Conservation (phyloP, 2,888 invertebrate species). For the Exephanes ischioxanthus region DNA sequence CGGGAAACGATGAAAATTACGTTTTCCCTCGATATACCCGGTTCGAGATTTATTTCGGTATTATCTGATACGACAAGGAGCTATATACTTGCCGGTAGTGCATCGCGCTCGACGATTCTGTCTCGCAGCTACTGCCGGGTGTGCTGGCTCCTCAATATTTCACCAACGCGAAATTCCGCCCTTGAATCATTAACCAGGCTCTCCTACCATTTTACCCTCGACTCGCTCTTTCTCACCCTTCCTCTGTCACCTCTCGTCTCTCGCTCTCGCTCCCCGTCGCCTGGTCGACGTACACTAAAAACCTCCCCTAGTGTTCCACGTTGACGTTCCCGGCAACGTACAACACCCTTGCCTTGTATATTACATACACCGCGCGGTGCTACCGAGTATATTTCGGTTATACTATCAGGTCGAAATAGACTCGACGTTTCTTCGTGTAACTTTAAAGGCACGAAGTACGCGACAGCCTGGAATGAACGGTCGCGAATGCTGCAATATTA, state of each 20-base stretch:
- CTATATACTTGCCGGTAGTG: slow-evolving; percentile 20
- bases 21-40: slow-evolving; percentile 40
- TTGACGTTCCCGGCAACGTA: slow-evolving; percentile 34
- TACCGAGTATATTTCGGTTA: slow-evolving; percentile 40
- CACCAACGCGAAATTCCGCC: slow-evolving; percentile 81
- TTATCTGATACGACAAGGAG: slow-evolving; percentile 40
- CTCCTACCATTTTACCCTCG: slow-evolving; percentile 71
- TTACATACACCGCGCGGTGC: neutral
- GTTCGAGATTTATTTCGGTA: slow-evolving; percentile 61
- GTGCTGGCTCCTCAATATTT: slow-evolving; percentile 79
- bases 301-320: slow-evolving; percentile 30
- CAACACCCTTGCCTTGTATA: slow-evolving; percentile 27
- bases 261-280: slow-evolving; percentile 64
- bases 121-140: slow-evolving; percentile 38
- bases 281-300: slow-evolving; percentile 65
- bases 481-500: neutral
- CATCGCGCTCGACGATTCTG: slow-evolving; percentile 15
- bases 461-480: slow-evolving; percentile 26
- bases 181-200: slow-evolving; percentile 82
- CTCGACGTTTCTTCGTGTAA: slow-evolving; percentile 41
- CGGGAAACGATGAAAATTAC: slow-evolving; percentile 36
- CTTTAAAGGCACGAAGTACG: slow-evolving; percentile 22
- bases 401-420: slow-evolving; percentile 51
- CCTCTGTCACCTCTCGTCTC: slow-evolving; percentile 61
- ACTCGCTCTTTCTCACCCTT: slow-evolving; percentile 53